Percentiles rank a stretch among this genome's conserved stretches.
Evolutionary conservation across 2,113 vertebrate genomes (phyloP).

Genomic region (Urocolius indicus): DNA sequence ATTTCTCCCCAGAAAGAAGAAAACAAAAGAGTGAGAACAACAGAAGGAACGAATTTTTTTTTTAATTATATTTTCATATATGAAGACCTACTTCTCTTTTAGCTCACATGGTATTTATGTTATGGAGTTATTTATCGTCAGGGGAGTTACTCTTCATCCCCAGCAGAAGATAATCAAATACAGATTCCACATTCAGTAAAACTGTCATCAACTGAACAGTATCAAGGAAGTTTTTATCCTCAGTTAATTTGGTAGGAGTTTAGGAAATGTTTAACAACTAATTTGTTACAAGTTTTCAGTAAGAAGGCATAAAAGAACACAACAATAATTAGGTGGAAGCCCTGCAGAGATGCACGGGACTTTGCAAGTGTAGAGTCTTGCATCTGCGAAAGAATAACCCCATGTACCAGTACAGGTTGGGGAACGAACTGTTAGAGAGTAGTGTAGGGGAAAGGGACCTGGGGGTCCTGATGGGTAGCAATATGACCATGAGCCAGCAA

Average conservation of each 20-base stretch:
- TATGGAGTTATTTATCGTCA: background rate
- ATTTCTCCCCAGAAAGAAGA: background rate
- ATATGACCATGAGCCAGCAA: too few relatives aligned
- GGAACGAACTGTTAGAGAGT: too few relatives aligned
- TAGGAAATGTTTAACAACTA: background rate
- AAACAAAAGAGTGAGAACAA: accelerated
- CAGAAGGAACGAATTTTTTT: background rate
- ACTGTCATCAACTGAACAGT: background rate
- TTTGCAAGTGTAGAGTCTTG: too few relatives aligned
- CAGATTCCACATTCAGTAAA: background rate
- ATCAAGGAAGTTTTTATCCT: background rate
- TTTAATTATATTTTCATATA: background rate
- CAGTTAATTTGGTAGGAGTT: background rate
- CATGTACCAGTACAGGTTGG: too few relatives aligned
- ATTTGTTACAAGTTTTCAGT: background rate
- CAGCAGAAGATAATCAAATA: background rate
- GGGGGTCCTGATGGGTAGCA: too few relatives aligned
- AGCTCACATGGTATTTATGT: background rate
- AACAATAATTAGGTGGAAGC: background rate
- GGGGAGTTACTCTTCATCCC: background rate
- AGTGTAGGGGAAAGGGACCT: too few relatives aligned
- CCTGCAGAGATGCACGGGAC: background rate
- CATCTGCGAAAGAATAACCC: too few relatives aligned
- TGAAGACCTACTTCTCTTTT: background rate
- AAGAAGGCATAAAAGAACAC: background rate